Base-by-base conservation (phyloP, 2,113 vertebrate genomes). In the Rhea americana region DNA sequence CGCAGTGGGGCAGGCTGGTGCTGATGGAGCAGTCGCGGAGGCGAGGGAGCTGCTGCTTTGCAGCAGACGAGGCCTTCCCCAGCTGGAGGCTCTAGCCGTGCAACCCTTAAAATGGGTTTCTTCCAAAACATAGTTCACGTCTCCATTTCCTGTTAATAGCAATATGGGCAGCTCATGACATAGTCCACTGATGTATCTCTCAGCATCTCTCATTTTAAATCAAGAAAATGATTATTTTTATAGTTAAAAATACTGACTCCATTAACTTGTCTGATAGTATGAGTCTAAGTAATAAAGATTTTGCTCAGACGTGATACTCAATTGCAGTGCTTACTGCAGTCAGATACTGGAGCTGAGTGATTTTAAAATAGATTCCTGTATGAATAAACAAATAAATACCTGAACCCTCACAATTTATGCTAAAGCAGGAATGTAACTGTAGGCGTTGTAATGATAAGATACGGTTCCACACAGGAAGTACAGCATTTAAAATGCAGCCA, bases 331-430 rank as follows among this genome's bases (percentile, higher is more conserved):
- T 95, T 90, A 70, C 59, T 76, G 28, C 72, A 93, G 71, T 58
- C 77, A 86, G 70, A 63, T 3, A 1, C 30, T 35, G 62, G 65
- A 70, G 55, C 22, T 43, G 51, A 22, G n/a, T 70, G 20, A 77
- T 81, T 92, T 71, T 59, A 19, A 82, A 66, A 56, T 3, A 30
- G 35, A 90, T 82, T 71, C 82, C 32, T 76, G 26, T 24, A 72
- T 89, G 85, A 90, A 66, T 85, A 91, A 87, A 68, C n/a, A 85
- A 91, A 75, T 70, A 80, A 59, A 76, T 58, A 62, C 80, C 24
- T 6, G 66, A 76, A 82, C 50, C 62, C 82, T 93, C 80, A 59
- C 76, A 39, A 83, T 37, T 71, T 71, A 79, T 81, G 85, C 73
- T 37, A 48, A 67, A 67, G 80, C 58, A 62, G 73, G 82, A 93